Percentiles rank a stretch among this genome's conserved stretches.
Conservation (phyloP, 2,797 vertebrate genomes). For the Fistularia tabacaria region DNA sequence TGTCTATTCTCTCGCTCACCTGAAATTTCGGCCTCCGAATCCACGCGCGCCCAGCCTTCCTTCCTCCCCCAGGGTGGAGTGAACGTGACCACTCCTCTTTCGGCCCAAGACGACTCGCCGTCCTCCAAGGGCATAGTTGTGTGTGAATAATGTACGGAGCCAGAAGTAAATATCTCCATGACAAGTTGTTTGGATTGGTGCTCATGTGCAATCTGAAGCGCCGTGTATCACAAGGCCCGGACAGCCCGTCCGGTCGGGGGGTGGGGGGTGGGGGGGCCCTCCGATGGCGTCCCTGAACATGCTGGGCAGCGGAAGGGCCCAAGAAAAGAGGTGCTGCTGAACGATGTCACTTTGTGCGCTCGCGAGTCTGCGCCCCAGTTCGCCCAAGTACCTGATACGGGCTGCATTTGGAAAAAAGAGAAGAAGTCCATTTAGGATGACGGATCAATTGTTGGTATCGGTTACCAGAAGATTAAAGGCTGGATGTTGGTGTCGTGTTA, state of each 20-base stretch:
- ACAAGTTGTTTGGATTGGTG: conserved; percentile 73
- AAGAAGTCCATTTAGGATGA: conserved; percentile 31
- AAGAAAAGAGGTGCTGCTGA: conserved; percentile 37
- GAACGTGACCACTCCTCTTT: conserved; percentile 44
- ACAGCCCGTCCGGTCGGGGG: conserved; percentile 20
- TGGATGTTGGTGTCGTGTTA: conserved; percentile 55
- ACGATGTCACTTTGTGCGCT: conserved; percentile 47
- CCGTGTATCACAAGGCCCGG: conserved; percentile 49
- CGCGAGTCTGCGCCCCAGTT: conserved; percentile 32
- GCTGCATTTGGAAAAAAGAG: conserved; percentile 6
- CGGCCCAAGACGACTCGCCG: conserved; percentile 42
- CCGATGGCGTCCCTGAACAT: conserved; percentile 55
- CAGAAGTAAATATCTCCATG: conserved; percentile 70
- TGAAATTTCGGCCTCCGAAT: not conserved
- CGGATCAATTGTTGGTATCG: conserved; percentile 60
- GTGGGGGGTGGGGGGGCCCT: conserved; percentile 19
- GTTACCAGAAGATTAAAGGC: conserved; percentile 62
- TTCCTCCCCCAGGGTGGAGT: conserved; percentile 37
- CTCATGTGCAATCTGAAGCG: conserved; percentile 66
- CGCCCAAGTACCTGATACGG: conserved; percentile 51
- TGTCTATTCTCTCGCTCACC: not conserved
- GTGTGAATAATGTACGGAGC: conserved; percentile 70
- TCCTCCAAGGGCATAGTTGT: conserved; percentile 62
- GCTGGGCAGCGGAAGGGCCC: conserved; percentile 21
- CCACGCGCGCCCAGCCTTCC: conserved; percentile 11